Base-by-base conservation (phyloP, 2,797 vertebrate species). In the Spondyliosoma cantharus region DNA sequence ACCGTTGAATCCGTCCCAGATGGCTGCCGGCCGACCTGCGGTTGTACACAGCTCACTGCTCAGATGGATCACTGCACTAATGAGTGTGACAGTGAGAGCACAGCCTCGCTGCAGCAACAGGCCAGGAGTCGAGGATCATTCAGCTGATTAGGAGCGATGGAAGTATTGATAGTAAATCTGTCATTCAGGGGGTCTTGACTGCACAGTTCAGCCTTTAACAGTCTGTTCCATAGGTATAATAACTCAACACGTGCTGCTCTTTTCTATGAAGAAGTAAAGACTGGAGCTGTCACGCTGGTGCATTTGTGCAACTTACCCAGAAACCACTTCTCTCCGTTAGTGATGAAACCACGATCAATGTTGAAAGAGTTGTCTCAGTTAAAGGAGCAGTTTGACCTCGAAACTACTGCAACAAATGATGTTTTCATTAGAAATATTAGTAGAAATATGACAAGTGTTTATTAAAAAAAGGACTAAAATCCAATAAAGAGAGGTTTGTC, bases 1-100 rank as follows among this genome's bases (percentile, higher is more conserved):
- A 60, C 25, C 17, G 62, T 54, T 82, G 77, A 78, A 69, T 64
- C 1, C 0, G 59, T 24, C 60, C 61, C 70, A 76, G 22, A 53
- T 84, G 76, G 71, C 78, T 3, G 6, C 13, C 12, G 1, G 53
- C 71, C 78, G 76, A 48, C 5, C 56, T 5, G 45, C 22, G 8
- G 32, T 50, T 58, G 74, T 53, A 5, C 48, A 14, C 83, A 53
- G 84, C 65, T 86, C 81, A 69, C 27, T 79, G 86, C 77, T 71
- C 75, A 65, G 67, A 84, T 72, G 73, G 73, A 71, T 75, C 75
- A 50, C 17, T 16, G 54, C 72, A 46, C 68, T 58, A 42, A 75
- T 32, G 11, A 5, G 52, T 57, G 45, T 1, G 32, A 12, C 65
- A 2, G 37, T 4, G 61, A 24, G 58, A 68, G 71, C 50, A 3